Conservation (phyloP, 2,113 vertebrate genomes). For the Nesogale talazaci region DNA sequence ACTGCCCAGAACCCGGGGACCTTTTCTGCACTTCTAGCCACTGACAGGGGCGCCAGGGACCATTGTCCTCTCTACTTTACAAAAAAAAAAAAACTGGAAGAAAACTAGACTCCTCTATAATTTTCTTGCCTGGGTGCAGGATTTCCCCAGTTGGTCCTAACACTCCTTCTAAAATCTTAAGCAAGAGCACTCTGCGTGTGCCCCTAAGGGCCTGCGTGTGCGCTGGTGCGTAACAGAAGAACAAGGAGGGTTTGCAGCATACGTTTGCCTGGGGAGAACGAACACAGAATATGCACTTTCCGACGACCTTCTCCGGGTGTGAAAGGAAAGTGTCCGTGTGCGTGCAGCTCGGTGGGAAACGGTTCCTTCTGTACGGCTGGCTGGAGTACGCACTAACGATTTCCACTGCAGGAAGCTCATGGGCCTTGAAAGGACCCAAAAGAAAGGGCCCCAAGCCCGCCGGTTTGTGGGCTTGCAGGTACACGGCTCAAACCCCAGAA, state of each 20-base stretch:
- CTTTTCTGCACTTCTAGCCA: not conserved
- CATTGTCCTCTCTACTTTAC: not conserved
- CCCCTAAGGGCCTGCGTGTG: too few species aligned
- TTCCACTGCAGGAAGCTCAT: not conserved
- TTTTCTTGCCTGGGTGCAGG: not conserved
- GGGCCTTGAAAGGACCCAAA: not conserved
- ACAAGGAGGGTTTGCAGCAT: too few species aligned
- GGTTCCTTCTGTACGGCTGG: not conserved
- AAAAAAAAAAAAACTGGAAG: too few species aligned
- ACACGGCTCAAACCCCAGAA: too few species aligned
- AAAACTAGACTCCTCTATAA: rapidly evolving
- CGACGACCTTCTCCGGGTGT: not conserved
- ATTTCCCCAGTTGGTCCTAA: not conserved
- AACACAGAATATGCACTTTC: not conserved
- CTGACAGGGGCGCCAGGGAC: not conserved
- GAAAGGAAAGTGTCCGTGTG: not conserved
- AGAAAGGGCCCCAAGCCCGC: not conserved
- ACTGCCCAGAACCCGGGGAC: not conserved
- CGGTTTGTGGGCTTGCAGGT: too few species aligned
- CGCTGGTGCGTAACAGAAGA: too few species aligned
- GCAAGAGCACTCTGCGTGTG: too few species aligned
- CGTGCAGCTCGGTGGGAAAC: not conserved
- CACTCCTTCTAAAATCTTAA: not conserved
- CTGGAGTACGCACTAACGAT: not conserved
- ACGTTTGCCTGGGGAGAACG: not conserved